These are phyloP conservation scores for Tetramorium bicarinatum DNA, from an alignment of 2,888 invertebrate genomes.

Conservation along the genomic window DNA sequence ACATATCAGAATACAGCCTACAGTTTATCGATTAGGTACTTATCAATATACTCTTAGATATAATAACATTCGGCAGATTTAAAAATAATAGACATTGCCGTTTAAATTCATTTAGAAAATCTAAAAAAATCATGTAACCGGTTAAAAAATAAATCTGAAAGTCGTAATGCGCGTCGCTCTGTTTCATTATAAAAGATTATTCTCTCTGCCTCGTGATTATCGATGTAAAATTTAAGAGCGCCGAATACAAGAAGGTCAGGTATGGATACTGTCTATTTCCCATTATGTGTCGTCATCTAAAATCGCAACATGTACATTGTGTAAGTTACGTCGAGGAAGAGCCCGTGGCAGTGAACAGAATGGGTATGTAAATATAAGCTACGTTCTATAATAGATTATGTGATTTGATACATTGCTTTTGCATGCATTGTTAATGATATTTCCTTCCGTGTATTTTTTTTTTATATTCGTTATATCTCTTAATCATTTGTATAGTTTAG, in stretches of 20 bases:
- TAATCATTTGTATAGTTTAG: constrained; percentile 78
- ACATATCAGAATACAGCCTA: constrained; percentile 85
- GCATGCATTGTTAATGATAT: constrained; percentile 83
- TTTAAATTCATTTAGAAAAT: constrained; percentile 80
- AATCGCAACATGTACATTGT: constrained; percentile 71
- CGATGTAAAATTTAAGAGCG: constrained; percentile 60
- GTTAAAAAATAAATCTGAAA: constrained; percentile 79
- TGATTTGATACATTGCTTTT: constrained; percentile 85
- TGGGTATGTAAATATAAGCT: constrained; percentile 79
- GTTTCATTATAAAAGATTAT: constrained; percentile 77
- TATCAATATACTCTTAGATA: constrained; percentile 84
- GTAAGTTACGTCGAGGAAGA: constrained; percentile 78
- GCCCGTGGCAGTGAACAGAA: constrained; percentile 84
- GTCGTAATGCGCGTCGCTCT: constrained; percentile 76
- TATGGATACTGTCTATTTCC: constrained; percentile 50
- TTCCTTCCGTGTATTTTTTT: constrained; percentile 71
- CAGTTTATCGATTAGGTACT: constrained; percentile 83
- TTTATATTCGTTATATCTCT: constrained; percentile 74
- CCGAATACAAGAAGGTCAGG: constrained; percentile 56
- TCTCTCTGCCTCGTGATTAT: constrained; percentile 51
- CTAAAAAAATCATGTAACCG: constrained; percentile 79
- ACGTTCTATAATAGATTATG: constrained; percentile 82
- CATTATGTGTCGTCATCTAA: constrained; percentile 64
- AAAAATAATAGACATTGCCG: constrained; percentile 79
- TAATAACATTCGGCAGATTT: constrained; percentile 83